Percentiles rank a stretch among this genome's conserved stretches.
These are phyloP conservation scores for Lepus oiostolus DNA, from an alignment of 2,797 vertebrate genomes.

Conservation along the genomic window DNA sequence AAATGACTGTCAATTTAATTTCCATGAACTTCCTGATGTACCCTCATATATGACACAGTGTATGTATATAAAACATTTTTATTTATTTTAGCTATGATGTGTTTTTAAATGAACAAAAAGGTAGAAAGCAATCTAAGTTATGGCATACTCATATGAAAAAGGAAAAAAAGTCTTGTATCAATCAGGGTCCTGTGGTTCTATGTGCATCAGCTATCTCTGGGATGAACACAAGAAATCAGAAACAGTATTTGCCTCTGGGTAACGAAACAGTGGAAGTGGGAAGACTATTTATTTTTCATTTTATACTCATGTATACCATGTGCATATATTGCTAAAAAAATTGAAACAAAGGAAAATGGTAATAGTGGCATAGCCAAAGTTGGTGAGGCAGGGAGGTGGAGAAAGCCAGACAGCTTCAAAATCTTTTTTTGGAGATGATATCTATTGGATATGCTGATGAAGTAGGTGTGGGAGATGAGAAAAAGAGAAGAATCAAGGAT, in stretches of 20 bases:
- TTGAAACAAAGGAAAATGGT: not conserved
- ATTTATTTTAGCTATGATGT: not conserved
- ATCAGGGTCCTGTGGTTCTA: slow-evolving; percentile 15
- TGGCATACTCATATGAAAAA: slow-evolving; percentile 32
- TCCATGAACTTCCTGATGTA: too few relatives aligned
- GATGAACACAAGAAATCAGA: slow-evolving; percentile 32
- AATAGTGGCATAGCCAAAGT: not conserved
- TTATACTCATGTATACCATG: not conserved
- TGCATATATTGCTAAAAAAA: not conserved
- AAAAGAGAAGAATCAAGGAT: not conserved
- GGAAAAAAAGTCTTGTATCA: not conserved
- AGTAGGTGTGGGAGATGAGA: not conserved
- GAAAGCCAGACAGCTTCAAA: not conserved
- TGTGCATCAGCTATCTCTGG: not conserved
- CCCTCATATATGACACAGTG: too few relatives aligned
- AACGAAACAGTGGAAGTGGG: not conserved
- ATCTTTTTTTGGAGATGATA: not conserved
- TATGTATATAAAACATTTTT: not conserved
- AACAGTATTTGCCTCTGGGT: slow-evolving; percentile 12
- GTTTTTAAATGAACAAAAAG: slow-evolving; percentile 45
- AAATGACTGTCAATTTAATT: too few relatives aligned
- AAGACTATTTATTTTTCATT: slow-evolving; percentile 41
- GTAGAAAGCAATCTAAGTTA: not conserved
- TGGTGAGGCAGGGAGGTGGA: not conserved
- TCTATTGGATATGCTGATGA: slow-evolving; percentile 19